Evolutionary conservation across 2,888 invertebrate species (phyloP).

Genomic region (Encarsia formosa): DNA sequence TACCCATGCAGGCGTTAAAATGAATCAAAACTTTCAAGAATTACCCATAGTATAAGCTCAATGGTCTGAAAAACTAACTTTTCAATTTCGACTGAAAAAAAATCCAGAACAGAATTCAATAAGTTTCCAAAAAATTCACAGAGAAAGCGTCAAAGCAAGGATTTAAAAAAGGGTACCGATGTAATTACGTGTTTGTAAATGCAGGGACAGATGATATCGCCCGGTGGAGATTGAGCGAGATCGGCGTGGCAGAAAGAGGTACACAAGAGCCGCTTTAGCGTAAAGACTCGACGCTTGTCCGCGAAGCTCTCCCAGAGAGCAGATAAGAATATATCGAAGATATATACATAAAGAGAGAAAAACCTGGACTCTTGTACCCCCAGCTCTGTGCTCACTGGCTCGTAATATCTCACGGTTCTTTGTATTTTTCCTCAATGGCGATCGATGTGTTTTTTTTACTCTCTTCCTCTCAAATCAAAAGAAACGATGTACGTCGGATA

Average conservation of each 20-base stretch:
- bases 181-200: constrained; percentile 21
- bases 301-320: not conserved
- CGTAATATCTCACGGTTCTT: constrained; percentile 17
- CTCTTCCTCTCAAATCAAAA: too few relatives aligned
- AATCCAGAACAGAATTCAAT: too few relatives aligned
- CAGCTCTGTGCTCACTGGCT: constrained; percentile 18
- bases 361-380: constrained; percentile 8
- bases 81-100: too few relatives aligned
- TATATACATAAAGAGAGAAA: constrained; percentile 8
- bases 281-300: not conserved
- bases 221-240: constrained; percentile 23
- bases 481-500: too few relatives aligned
- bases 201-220: constrained; percentile 20
- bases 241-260: constrained; percentile 25
- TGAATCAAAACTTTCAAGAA: too few relatives aligned
- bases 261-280: constrained; percentile 8
- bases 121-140: too few relatives aligned
- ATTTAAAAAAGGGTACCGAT: constrained; percentile 12
- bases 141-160: too few relatives aligned
- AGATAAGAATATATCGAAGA: too few relatives aligned
- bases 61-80: too few relatives aligned
- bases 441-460: too few relatives aligned
- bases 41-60: too few relatives aligned
- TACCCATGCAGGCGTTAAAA: too few relatives aligned
- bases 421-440: not conserved